Base-by-base conservation (phyloP, 64 coral and sea anemone genomes). In the Orbicella faveolata region DNA sequence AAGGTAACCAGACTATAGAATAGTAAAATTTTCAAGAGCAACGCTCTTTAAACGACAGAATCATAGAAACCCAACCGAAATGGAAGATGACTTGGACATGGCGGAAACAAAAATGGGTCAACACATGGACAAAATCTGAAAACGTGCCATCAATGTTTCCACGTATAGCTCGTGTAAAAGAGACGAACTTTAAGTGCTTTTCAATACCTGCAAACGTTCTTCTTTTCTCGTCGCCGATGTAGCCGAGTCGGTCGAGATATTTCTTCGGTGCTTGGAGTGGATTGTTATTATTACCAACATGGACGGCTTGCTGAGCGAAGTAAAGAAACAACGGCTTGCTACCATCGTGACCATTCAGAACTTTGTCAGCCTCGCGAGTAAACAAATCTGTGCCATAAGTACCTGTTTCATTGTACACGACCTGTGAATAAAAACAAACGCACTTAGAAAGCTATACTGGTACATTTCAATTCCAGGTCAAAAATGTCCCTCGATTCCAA, bases 231-330 rank as follows among this genome's bases (percentile, higher is more conserved):
- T 97, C 95, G 25, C 55, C 84, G 59, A 97, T 97, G 83, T 97
- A 87, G 52, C 34, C 34, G 25, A 97, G 84, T 11, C 90, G 81
- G 35, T 94, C 95, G 25, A 97, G 83, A 74, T 93, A 94, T 83
- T 92, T 90, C 34, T 90, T 44, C 12, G 95, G 95, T 18, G 89
- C 95, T 72, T 97, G 95, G 69, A 97, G 95, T 15, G 95, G 95
- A 7, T 97, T 73, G 16, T 97, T 92, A 25, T 83, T 59, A 57
- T 97, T 97, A 12, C 92, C 95, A 51, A 97, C 92, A 81, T 77
- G 88, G 48, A 97, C 95, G 33, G 95, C 95, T 91, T 97, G 95
- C 11, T 97, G 95, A 53, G 95, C 95, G 34, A 88, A 88, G 73
- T 97, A 97, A 9, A 97, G 78, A 66, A 97, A 97, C 88, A 97